A percentile compares a stretch with the other conserved stretches of the same genome.
Conservation (phyloP, 2,888 invertebrate species). For the Subacronicta megacephala region DNA sequence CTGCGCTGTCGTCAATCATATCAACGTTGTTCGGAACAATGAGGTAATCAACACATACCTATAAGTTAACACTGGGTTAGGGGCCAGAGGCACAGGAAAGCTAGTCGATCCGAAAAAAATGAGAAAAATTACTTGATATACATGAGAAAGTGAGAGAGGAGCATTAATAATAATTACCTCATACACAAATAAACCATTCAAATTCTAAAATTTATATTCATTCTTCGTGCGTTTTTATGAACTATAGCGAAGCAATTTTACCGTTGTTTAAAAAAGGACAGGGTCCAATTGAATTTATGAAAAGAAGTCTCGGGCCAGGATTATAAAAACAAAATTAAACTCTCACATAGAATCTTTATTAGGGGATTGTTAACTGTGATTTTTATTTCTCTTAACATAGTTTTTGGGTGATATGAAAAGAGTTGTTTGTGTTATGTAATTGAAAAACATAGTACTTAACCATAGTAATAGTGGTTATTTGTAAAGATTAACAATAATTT, state of each 20-base stretch:
- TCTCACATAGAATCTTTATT: background rate
- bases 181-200: conserved; percentile 8
- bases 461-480: no score
- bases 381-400: no score
- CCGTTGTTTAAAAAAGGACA: conserved; percentile 16
- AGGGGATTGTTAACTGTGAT: background rate
- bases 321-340: conserved; percentile 47
- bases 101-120: no score
- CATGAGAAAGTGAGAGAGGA: background rate
- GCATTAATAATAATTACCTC: background rate
- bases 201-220: conserved; percentile 12
- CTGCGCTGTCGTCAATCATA: conserved; percentile 89
- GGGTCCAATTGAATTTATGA: conserved; percentile 25
- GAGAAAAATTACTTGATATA: background rate
- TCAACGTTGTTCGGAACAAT: conserved; percentile 89
- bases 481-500: no score
- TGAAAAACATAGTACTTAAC: no score
- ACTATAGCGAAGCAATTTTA: conserved; percentile 21
- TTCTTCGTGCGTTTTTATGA: conserved; percentile 20
- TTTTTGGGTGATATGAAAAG: no score
- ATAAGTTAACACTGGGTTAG: no score
- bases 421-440: no score
- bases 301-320: background rate
- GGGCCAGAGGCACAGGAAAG: no score
- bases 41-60: conserved; percentile 85